Evolutionary conservation across 2,797 vertebrate genomes (phyloP), one percentile per base, ranked within the genome.

Genomic region (Hyperoplus immaculatus): DNA sequence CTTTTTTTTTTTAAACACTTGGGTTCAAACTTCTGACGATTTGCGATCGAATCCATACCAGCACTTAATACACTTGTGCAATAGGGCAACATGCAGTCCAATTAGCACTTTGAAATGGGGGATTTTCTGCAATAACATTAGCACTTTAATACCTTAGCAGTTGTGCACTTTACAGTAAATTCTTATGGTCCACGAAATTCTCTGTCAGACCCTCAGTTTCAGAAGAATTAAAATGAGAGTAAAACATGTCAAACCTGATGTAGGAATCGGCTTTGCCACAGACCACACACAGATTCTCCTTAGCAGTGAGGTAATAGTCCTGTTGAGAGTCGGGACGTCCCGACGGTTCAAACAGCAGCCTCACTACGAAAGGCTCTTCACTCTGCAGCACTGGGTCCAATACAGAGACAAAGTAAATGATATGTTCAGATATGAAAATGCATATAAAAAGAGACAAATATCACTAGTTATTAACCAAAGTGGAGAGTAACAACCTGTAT

Each of bases 291-390:
- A 99, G 92, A 73, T 99, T 99, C 92, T 99, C 96, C 91, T 99
- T 99, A n/a, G 98, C 95, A 0, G 96, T 98, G 82, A 99, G 94
- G 41, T 99, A 99, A 78, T 99, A 99, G 91, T 99, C 98, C 76
- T 97, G 96, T 46, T 97, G 96, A 8, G 98, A 98, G 74, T 99
- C 98, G 0, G 98, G 98, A 29, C 98, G 97, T 71, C 98, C 97
- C 0, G 97, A 97, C 14, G 98, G 98, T 86, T 99, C 98, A 79
- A 99, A 99, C 81, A 95, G 95, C 82, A 99, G 88, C 87, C 95
- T 94, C 86, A 99, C 98, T 2, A 98, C 93, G 84, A 99, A 99
- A 0, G 98, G 98, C 0, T 98, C 96, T 70, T 96, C 95, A 77
- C 96, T 99, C 82, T 97, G 91, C 12, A 99, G 95, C 72, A 96